Conservation (phyloP, 2,888 invertebrate genomes). For the Caenorhabditis angaria region DNA sequence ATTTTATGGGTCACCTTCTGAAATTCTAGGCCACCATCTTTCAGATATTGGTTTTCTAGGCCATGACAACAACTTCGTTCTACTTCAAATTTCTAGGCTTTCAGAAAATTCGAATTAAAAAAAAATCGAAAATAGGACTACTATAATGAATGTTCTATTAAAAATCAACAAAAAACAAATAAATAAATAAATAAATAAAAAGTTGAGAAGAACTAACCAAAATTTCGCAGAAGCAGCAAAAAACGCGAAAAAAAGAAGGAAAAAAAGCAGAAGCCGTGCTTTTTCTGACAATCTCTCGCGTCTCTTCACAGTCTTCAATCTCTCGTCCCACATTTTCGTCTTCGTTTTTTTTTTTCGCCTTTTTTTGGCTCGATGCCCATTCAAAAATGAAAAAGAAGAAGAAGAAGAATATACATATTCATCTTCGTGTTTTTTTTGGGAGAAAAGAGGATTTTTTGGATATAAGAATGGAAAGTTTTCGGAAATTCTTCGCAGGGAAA, state of each 20-base stretch:
- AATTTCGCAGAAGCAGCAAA: not conserved
- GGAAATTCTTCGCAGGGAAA: too few species aligned
- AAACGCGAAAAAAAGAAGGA: not conserved
- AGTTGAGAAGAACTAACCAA: too few species aligned
- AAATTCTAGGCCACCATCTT: too few species aligned
- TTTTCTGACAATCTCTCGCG: not conserved
- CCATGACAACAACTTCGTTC: too few species aligned
- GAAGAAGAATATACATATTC: not conserved
- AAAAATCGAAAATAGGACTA: too few species aligned
- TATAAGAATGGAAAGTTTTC: too few species aligned
- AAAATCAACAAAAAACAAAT: not conserved
- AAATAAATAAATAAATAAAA: not conserved
- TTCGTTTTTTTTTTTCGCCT: not conserved
- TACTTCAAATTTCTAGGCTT: too few species aligned
- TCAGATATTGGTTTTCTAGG: too few species aligned
- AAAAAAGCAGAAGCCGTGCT: slow-evolving; percentile 9
- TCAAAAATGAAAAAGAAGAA: slow-evolving; percentile 2
- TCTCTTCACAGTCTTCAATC: not conserved
- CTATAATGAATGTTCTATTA: too few species aligned
- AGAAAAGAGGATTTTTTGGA: not conserved
- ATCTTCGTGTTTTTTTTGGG: not conserved
- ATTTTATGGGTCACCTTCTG: too few species aligned
- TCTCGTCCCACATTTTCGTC: not conserved
- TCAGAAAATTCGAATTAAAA: too few species aligned
- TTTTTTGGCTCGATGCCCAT: slow-evolving; percentile 4